Evolutionary conservation across 2,113 vertebrate genomes (phyloP), one percentile per base, ranked within the genome.

Genomic region (Callaeas wilsoni): DNA sequence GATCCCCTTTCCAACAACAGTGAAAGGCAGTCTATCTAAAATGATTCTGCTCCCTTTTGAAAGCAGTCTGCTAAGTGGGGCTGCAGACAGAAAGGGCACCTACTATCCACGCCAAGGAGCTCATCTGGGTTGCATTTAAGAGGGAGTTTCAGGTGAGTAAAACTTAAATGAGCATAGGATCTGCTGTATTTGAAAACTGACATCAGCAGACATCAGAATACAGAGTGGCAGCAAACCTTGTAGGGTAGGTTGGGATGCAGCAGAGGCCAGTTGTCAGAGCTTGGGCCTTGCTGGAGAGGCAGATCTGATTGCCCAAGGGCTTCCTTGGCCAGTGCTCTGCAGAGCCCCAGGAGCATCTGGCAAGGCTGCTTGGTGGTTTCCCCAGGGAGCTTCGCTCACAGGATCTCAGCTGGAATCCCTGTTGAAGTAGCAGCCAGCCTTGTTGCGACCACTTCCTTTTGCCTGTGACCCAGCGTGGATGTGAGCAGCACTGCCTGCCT

Each of bases 391-490:
- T 90, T 70, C 0, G 0, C 49, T 80, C 5, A 4, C 59, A 30
- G 59, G 52, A 33, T 77, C 56, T 91, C 53, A 69, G 39, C 68
- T 81, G 68, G 56, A 80, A 81, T 52, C 25, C 17, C 56, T 42
- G 44, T 80, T 76, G 23, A 53, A 62, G 32, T 42, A 41, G 57
- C 60, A 55, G 41, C 49, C n/a, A 71, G 56, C 19, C 42, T 55
- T 15, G 3, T 7, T 41, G 50, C 83, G 84, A 41, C 29, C 0
- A 0, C 30, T 82, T 22, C 20, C 23, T 10, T 83, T 41, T 2
- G 1, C n/a, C 33, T 3, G 0, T 42, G 60, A n/a, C 59, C 78
- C 30, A 4, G 0, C 1, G 0, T 1, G 12, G 55, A n/a, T 0
- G 0, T 22, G 56, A 73, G 55, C n/a, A 56, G 64, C 4, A 0